These are phyloP conservation scores for Peromyscus leucopus DNA, from an alignment of 2,113 vertebrate genomes.

Conservation along the genomic window DNA sequence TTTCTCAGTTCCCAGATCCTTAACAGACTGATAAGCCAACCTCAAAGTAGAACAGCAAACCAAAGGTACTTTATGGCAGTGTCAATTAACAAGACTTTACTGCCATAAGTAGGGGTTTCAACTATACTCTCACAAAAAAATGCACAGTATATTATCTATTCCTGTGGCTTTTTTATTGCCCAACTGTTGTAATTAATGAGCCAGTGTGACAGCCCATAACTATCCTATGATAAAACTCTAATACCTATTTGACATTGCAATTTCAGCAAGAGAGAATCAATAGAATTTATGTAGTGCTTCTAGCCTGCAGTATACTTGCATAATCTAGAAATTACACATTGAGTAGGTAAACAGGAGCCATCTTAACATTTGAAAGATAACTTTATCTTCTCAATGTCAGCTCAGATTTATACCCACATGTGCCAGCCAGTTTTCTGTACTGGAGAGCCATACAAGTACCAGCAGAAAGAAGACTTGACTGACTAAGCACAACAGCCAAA, in stretches of 20 bases:
- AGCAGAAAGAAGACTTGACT: background rate
- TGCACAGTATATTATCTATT: background rate
- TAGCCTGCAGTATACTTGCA: background rate
- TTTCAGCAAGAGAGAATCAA: conserved; percentile 54
- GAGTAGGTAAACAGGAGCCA: background rate
- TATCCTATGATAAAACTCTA: conserved; percentile 39
- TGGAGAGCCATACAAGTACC: background rate
- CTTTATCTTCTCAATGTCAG: conserved; percentile 15
- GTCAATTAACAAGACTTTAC: conserved; percentile 18
- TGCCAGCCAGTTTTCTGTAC: background rate
- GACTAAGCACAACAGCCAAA: background rate
- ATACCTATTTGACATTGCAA: conserved; percentile 46
- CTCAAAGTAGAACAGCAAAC: conserved; percentile 32
- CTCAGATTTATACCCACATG: conserved; percentile 20
- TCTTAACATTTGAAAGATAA: background rate
- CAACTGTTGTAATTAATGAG: conserved; percentile 70
- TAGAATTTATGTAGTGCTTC: conserved; percentile 43
- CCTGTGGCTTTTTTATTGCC: conserved; percentile 61
- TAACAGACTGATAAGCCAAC: conserved; percentile 34
- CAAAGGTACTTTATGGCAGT: background rate
- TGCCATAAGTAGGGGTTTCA: background rate
- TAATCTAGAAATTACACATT: conserved; percentile 32
- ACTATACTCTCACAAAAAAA: conserved; percentile 44
- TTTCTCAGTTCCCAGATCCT: background rate
- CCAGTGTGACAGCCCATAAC: conserved; percentile 55